A percentile compares a stretch with the other conserved stretches of the same genome.
These are phyloP conservation scores for Mastigias papua DNA, from an alignment of 30 jellyfish, hydroid and myxozoan species.

Conservation along the genomic window DNA sequence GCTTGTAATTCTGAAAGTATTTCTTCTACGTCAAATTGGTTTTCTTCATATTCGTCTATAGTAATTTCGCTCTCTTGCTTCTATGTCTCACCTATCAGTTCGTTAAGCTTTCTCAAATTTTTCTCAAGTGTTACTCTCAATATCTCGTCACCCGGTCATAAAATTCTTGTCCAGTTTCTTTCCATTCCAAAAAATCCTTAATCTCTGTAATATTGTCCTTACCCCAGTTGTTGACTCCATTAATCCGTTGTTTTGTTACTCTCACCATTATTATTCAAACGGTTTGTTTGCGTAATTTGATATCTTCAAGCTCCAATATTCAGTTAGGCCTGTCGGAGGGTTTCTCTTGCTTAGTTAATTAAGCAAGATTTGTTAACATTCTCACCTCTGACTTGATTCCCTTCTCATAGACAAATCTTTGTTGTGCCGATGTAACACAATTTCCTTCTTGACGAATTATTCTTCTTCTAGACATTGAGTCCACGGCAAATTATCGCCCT, in stretches of 20 bases:
- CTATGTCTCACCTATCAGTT: not conserved
- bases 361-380: too few relatives aligned
- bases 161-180: not conserved
- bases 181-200: not conserved
- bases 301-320: too few relatives aligned
- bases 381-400: too few relatives aligned
- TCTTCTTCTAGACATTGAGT: too few relatives aligned
- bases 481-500: too few relatives aligned
- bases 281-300: too few relatives aligned
- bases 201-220: not conserved
- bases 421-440: too few relatives aligned
- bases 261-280: slow-evolving; percentile 1
- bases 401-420: too few relatives aligned
- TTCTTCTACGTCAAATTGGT: not conserved
- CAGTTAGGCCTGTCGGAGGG: too few relatives aligned
- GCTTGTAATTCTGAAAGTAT: slow-evolving; percentile 3
- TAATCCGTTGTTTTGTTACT: slow-evolving; percentile 11
- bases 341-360: too few relatives aligned
- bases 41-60: not conserved
- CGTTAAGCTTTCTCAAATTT: not conserved
- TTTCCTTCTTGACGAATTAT: too few relatives aligned
- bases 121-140: not conserved
- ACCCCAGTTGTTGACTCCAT: slow-evolving; percentile 8
- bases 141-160: not conserved
- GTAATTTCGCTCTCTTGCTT: not conserved